Conservation (phyloP, 1,140 invertebrate genomes). For the Zaprionus taronus region DNA sequence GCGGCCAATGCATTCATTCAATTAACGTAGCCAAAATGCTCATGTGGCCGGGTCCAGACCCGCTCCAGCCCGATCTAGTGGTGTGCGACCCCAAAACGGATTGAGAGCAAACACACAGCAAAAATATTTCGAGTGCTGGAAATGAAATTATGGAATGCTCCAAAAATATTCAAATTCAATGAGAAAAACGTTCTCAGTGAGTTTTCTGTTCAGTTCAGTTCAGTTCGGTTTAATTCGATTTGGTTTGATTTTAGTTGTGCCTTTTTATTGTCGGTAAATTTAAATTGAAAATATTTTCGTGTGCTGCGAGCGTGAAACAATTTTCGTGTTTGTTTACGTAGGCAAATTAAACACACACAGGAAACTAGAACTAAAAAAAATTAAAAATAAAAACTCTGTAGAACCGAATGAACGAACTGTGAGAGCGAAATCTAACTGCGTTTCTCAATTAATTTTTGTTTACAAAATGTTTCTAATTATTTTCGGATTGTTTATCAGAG, state of each 20-base stretch:
- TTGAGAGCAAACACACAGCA: constrained; percentile 43
- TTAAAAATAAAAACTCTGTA: constrained; percentile 23
- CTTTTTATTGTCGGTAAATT: constrained; percentile 52
- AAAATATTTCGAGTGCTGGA: constrained; percentile 52
- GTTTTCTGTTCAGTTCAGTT: constrained; percentile 5
- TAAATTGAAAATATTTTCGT: constrained; percentile 79
- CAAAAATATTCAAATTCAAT: constrained; percentile 68
- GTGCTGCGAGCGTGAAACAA: constrained; percentile 76
- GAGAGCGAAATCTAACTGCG: constrained; percentile 45
- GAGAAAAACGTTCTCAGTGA: constrained; percentile 51
- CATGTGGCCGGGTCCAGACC: constrained; percentile 28
- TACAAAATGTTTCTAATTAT: constrained; percentile 77
- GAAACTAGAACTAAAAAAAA: constrained; percentile 30
- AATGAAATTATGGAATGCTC: constrained; percentile 75
- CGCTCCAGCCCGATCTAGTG: background rate
- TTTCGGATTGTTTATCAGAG: constrained; percentile 68
- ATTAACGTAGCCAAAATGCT: constrained; percentile 63
- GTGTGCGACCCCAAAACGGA: constrained; percentile 17
- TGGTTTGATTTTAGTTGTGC: constrained; percentile 32
- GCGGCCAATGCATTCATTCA: constrained; percentile 67
- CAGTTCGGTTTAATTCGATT: constrained; percentile 50
- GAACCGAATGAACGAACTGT: constrained; percentile 26
- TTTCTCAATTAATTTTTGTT: constrained; percentile 60
- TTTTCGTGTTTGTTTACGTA: constrained; percentile 74
- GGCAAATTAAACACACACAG: constrained; percentile 59